Percentiles rank a stretch among this genome's conserved stretches.
Evolutionary conservation across 2,797 vertebrate species (phyloP).

Genomic region (Phataginus tetradactyla): DNA sequence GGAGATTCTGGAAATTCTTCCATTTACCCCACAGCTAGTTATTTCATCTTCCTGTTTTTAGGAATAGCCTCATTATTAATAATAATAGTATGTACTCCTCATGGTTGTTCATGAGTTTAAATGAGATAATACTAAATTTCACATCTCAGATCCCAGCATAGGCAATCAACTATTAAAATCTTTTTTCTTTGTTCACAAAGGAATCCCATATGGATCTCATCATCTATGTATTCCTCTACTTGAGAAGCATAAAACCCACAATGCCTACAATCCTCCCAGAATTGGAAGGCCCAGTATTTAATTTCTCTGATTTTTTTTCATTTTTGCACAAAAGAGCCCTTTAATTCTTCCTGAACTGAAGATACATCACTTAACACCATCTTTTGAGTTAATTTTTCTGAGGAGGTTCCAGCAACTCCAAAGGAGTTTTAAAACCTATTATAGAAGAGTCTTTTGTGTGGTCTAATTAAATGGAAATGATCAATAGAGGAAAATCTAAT

Average conservation of each 20-base stretch:
- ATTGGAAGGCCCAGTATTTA: slow-evolving; percentile 43
- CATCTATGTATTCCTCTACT: slow-evolving; percentile 21
- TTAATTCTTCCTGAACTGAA: slow-evolving; percentile 35
- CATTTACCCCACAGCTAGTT: neutral
- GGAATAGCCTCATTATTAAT: neutral
- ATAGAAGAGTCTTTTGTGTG: neutral
- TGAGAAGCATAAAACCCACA: slow-evolving; percentile 37
- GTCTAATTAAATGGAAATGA: slow-evolving; percentile 24
- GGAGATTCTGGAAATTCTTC: no score
- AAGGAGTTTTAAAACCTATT: neutral
- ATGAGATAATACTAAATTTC: neutral
- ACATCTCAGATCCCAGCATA: neutral
- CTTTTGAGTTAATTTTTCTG: neutral
- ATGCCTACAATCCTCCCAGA: neutral
- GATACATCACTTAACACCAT: neutral
- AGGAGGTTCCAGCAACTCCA: neutral
- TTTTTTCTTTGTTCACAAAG: slow-evolving; percentile 50
- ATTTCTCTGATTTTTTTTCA: neutral
- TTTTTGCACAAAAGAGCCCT: neutral
- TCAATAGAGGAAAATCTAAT: slow-evolving; percentile 5
- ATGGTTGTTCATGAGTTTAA: neutral
- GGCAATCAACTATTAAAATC: neutral
- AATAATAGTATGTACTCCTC: neutral
- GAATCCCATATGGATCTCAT: neutral
- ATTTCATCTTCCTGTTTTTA: slow-evolving; percentile 23